phyloP scores from a whole-genome alignment of 2,797 vertebrate genomes.

The Siniperca scherzeri region DNA sequence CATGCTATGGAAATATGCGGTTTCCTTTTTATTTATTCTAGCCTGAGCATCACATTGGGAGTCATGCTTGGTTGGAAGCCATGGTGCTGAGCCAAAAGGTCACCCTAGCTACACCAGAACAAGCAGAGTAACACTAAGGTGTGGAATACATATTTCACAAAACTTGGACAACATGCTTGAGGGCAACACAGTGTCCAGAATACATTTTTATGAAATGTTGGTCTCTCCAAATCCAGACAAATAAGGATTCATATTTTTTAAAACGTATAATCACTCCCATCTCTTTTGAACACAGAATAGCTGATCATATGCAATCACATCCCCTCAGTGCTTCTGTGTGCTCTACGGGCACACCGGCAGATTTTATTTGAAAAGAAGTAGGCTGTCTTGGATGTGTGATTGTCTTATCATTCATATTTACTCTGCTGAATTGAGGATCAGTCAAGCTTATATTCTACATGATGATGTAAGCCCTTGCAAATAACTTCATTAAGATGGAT shows the following conservation, averaged over 20 bases:
- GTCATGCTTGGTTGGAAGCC: conserved; percentile 35
- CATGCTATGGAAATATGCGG: conserved; percentile 4
- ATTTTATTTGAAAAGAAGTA: conserved; percentile 48
- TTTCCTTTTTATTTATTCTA: conserved; percentile 40
- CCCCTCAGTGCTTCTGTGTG: conserved; percentile 3
- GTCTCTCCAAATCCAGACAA: conserved; percentile 11
- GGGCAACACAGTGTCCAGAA: conserved; percentile 2
- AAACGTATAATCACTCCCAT: conserved; percentile 4
- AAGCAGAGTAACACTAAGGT: background rate
- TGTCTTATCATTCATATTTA: conserved; percentile 74
- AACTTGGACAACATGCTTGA: background rate
- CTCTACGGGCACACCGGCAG: conserved; percentile 18
- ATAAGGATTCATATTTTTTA: background rate
- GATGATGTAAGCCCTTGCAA: conserved; percentile 67
- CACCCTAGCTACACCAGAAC: background rate
- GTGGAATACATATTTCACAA: conserved; percentile 25
- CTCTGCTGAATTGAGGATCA: conserved; percentile 73
- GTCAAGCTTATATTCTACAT: conserved; percentile 62
- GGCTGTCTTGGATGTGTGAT: conserved; percentile 50
- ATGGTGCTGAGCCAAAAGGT: conserved; percentile 40
- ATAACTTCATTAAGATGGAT: conserved; percentile 73
- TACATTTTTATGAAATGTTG: background rate
- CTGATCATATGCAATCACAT: conserved; percentile 22
- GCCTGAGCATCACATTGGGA: conserved; percentile 22
- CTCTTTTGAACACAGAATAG: conserved; percentile 11